Evolutionary conservation across 1,140 invertebrate genomes (phyloP).

Genomic region (Dendroctonus valens): DNA sequence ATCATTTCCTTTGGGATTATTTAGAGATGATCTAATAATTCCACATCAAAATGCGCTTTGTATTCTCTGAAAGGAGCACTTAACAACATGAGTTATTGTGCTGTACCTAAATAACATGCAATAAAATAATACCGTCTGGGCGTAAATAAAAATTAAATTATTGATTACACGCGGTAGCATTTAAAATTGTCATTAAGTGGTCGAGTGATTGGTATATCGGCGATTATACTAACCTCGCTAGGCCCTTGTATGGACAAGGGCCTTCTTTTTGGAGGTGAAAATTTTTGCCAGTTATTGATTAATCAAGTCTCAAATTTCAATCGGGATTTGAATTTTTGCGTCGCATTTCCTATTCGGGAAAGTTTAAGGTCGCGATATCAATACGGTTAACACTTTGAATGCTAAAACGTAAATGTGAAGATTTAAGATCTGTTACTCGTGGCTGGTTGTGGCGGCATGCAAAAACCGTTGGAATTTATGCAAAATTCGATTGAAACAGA

Average conservation of each 20-base stretch:
- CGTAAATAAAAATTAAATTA: too few relatives aligned
- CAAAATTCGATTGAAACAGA: neutral
- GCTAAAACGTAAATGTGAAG: neutral
- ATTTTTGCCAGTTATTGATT: neutral
- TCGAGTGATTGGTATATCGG: too few relatives aligned
- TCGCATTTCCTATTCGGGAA: neutral
- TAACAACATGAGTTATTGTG: too few relatives aligned
- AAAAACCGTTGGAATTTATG: neutral
- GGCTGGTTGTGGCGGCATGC: neutral
- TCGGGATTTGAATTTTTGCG: neutral
- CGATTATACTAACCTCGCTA: neutral
- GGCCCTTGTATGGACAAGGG: slow-evolving; percentile 4
- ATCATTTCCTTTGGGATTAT: too few relatives aligned
- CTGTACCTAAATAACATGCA: too few relatives aligned
- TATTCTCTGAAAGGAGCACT: too few relatives aligned
- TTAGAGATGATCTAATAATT: too few relatives aligned
- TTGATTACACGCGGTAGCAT: too few relatives aligned
- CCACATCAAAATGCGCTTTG: too few relatives aligned
- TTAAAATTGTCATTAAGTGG: too few relatives aligned
- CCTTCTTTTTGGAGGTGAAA: slow-evolving; percentile 16
- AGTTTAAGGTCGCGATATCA: neutral
- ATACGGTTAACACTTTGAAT: neutral
- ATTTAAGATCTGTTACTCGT: neutral
- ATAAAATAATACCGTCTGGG: too few relatives aligned
- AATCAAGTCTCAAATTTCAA: neutral